Base-by-base conservation (phyloP, 2,113 vertebrate species). In the Gopherus evgoodei region DNA sequence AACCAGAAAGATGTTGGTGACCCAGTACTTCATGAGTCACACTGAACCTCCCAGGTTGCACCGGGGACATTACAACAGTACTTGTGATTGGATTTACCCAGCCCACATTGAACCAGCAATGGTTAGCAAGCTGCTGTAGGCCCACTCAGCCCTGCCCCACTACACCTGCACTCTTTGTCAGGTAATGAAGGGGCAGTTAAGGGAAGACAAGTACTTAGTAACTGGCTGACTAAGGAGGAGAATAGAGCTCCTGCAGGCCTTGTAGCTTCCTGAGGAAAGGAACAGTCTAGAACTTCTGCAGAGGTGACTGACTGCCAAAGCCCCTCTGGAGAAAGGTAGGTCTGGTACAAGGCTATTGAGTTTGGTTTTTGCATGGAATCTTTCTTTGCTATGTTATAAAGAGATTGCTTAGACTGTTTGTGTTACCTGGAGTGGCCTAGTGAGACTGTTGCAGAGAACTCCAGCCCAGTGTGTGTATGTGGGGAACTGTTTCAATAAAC, bases 1-100 rank as follows among this genome's bases (percentile, higher is more conserved):
- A n/a, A 8, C 5, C 11, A 93, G 96, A 93, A 95, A 95, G 92
- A 87, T 95, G 88, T 93, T 81, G 17, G 72, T 89, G 86, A 95
- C 92, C 95, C 89, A 93, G 54, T 95, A 65, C 31, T 88, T 81
- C 50, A n/a, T 85, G 83, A 96, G 86, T 92, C 81, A 3, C 21
- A 21, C 94, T 6, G 82, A 50, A 65, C 90, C 24, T 92, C 72
- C 14, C 31, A 95, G 89, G 53, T 83, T 84, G 24, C 13, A 14
- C 75, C 75, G 47, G 42, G 38, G 44, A 42, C 3, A 47, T 7
- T 47, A 47, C 5, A 27, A 47, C 24, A 78, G 22, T 21, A 72
- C 8, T 38, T 8, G 59, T 62, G 29, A 13, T 62, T 14, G 29
- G 13, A 62, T 62, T 62, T 38, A 38, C n/a, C 8, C n/a, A 21